These are phyloP conservation scores for Cydia pomonella DNA, from an alignment of 1,140 invertebrate genomes.

Conservation along the genomic window DNA sequence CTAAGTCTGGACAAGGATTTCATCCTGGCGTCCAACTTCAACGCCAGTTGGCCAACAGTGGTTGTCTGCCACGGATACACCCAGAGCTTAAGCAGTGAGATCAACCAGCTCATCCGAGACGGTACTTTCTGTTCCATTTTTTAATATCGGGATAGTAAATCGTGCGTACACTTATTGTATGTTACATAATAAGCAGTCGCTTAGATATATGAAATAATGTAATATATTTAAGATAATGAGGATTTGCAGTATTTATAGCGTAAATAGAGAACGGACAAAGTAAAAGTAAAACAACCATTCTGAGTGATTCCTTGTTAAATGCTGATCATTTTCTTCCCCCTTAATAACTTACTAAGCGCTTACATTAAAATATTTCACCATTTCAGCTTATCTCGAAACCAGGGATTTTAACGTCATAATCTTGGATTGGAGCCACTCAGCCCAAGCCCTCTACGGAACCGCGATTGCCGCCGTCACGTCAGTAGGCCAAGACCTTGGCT, in stretches of 20 bases:
- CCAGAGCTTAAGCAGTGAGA: neutral
- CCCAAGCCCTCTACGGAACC: slow-evolving; percentile 68
- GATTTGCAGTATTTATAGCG: no score
- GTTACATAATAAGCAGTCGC: neutral
- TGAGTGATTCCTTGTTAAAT: no score
- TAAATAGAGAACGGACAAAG: no score
- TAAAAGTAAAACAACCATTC: no score
- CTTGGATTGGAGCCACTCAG: slow-evolving; percentile 83
- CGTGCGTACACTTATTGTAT: no score
- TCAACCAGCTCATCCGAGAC: slow-evolving; percentile 24
- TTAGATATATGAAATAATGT: no score
- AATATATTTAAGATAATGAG: no score
- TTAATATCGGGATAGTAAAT: no score
- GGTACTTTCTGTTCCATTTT: neutral
- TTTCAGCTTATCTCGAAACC: slow-evolving; percentile 74
- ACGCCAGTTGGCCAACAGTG: neutral
- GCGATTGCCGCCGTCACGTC: slow-evolving; percentile 71
- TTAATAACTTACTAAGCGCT: no score
- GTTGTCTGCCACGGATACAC: slow-evolving; percentile 32
- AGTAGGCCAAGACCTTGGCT: slow-evolving; percentile 51
- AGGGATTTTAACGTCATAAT: slow-evolving; percentile 82
- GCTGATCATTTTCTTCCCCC: no score
- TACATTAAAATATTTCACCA: neutral
- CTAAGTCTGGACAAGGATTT: slow-evolving; percentile 33
- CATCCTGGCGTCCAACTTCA: slow-evolving; percentile 30